phyloP scores from a whole-genome alignment of 2,888 invertebrate genomes.

The Encarsia formosa region DNA sequence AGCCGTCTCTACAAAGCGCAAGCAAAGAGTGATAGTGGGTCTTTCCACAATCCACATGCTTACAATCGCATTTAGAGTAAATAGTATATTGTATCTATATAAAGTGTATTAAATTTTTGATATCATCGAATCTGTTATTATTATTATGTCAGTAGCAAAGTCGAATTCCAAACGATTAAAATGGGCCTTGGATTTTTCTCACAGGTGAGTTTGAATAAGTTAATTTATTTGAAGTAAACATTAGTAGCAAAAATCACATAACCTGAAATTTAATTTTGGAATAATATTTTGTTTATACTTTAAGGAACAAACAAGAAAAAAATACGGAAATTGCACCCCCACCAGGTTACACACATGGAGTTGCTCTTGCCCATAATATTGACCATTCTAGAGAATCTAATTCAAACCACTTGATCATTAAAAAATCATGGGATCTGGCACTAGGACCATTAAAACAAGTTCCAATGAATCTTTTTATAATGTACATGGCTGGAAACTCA shows the following conservation, averaged over 20 bases:
- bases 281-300: constrained; percentile 19
- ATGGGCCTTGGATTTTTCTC: constrained; percentile 45
- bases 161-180: constrained; percentile 38
- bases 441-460: constrained; percentile 92
- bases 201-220: constrained; percentile 39
- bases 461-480: constrained; percentile 98
- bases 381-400: constrained; percentile 81
- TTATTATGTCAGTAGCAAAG: constrained; percentile 15
- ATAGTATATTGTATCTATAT: too few species aligned
- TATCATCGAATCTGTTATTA: not conserved
- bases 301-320: constrained; percentile 47
- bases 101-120: too few species aligned
- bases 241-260: too few species aligned
- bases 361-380: constrained; percentile 63
- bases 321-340: constrained; percentile 67
- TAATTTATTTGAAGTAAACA: not conserved
- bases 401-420: constrained; percentile 79
- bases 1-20: too few species aligned
- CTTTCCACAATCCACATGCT: too few species aligned
- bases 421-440: constrained; percentile 96
- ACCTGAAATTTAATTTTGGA: not conserved
- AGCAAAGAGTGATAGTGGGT: too few species aligned
- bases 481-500: constrained; percentile 99
- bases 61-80: too few species aligned
- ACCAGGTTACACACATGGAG: constrained; percentile 77